These are phyloP conservation scores for Paedocypris micromegethes DNA, from an alignment of 2,797 vertebrate genomes.

Conservation along the genomic window DNA sequence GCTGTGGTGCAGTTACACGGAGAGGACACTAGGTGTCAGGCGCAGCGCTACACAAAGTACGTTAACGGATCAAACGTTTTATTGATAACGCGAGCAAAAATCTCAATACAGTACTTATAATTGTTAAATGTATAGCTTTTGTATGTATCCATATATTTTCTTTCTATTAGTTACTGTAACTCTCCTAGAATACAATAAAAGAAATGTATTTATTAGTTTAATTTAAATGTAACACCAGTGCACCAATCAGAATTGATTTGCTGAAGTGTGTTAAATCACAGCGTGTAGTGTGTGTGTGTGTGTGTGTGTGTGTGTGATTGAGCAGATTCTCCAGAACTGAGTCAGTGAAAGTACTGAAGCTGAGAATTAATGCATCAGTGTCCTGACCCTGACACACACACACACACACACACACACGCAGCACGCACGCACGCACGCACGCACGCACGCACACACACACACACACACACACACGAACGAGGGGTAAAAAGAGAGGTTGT, in stretches of 20 bases:
- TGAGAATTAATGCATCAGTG: not conserved
- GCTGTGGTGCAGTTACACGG: not conserved
- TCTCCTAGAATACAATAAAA: too few relatives aligned
- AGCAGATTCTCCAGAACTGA: too few relatives aligned
- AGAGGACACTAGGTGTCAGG: constrained; percentile 20
- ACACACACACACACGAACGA: not conserved
- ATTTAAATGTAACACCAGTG: too few relatives aligned
- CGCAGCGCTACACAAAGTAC: too few relatives aligned
- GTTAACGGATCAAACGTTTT: not conserved
- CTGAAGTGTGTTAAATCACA: too few relatives aligned
- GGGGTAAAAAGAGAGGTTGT: not conserved
- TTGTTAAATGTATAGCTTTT: not conserved
- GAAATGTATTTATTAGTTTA: too few relatives aligned
- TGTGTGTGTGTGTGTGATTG: too few relatives aligned
- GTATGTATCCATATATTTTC: too few relatives aligned
- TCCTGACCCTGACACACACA: not conserved
- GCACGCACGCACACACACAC: not conserved
- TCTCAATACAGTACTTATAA: not conserved
- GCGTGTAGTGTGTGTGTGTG: too few relatives aligned
- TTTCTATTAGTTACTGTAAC: too few relatives aligned
- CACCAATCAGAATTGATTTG: too few relatives aligned
- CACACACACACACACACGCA: not conserved
- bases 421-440: not conserved
- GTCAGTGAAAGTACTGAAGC: too few relatives aligned
- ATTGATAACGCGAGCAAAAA: not conserved